Conservation (phyloP, 2,797 vertebrate genomes). For the Fundulus diaphanus region DNA sequence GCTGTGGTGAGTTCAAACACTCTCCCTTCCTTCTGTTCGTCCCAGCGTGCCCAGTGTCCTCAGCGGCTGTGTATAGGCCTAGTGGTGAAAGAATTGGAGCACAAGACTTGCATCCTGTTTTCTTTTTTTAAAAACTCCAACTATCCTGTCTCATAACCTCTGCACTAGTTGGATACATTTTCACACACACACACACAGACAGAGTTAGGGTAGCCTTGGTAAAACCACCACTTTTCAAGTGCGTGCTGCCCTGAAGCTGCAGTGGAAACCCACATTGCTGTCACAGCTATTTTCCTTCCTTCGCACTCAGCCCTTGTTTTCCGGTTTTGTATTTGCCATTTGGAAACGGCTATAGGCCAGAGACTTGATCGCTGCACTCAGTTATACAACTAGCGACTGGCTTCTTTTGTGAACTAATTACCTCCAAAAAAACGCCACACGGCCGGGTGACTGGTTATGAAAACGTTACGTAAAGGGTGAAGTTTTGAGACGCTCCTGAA, state of each 20-base stretch:
- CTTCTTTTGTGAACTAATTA: constrained; percentile 22
- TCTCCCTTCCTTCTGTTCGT: constrained; percentile 41
- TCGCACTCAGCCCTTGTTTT: constrained; percentile 50
- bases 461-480: constrained; percentile 4
- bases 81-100: constrained; percentile 59
- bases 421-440: not conserved
- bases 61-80: constrained; percentile 29
- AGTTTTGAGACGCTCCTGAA: constrained; percentile 1
- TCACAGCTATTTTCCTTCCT: constrained; percentile 61
- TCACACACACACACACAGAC: constrained; percentile 12
- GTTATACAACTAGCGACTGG: constrained; percentile 17
- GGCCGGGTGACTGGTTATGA: not conserved
- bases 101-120: constrained; percentile 67
- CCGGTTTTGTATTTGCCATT: constrained; percentile 55
- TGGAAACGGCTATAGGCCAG: constrained; percentile 30
- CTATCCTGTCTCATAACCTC: constrained; percentile 63
- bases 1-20: constrained; percentile 87
- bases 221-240: constrained; percentile 31
- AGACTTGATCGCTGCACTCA: constrained; percentile 19
- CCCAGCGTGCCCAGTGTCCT: constrained; percentile 42
- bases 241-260: constrained; percentile 25
- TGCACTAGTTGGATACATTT: constrained; percentile 53
- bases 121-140: constrained; percentile 22
- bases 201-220: constrained; percentile 26
- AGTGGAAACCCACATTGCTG: constrained; percentile 55